Conservation (phyloP, 2,888 invertebrate genomes). For the Andrena camellia region DNA sequence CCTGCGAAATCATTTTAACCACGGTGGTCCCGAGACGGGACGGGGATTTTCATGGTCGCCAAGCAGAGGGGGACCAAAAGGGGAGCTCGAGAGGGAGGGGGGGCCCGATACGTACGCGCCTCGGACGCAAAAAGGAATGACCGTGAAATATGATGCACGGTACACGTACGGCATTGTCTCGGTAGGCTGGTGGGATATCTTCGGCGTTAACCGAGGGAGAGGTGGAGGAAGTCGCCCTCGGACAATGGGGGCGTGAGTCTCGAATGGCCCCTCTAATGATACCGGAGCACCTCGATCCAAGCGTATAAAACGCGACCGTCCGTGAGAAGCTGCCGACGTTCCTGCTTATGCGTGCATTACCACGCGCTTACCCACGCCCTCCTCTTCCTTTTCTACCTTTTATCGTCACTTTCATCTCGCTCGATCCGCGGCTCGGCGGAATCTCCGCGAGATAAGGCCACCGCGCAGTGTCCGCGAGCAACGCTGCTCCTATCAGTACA, state of each 20-base stretch:
- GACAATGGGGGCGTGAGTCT: constrained; percentile 79
- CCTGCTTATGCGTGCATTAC: constrained; percentile 46
- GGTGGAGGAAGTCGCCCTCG: constrained; percentile 65
- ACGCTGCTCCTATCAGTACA: not conserved
- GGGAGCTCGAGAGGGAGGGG: not conserved
- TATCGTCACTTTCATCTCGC: too few relatives aligned
- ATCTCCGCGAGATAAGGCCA: not conserved
- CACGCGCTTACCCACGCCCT: constrained; percentile 1
- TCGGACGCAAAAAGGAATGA: constrained; percentile 69
- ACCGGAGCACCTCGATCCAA: constrained; percentile 70
- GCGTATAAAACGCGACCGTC: constrained; percentile 34
- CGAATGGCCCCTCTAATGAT: constrained; percentile 79
- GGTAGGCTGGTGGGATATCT: constrained; percentile 57
- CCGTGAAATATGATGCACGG: constrained; percentile 82
- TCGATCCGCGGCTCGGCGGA: too few relatives aligned
- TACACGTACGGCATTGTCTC: constrained; percentile 78
- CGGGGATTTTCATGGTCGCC: constrained; percentile 67
- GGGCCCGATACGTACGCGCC: constrained; percentile 47
- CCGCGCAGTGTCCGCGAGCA: not conserved
- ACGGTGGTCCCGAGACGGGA: constrained; percentile 64
- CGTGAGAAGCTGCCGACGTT: constrained; percentile 39
- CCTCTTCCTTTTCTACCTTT: not conserved
- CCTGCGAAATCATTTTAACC: constrained; percentile 61
- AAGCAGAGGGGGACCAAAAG: constrained; percentile 42
- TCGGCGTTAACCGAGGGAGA: constrained; percentile 52